Evolutionary conservation across 2,797 vertebrate species (phyloP).

Genomic region (Pagetopsis macropterus): DNA sequence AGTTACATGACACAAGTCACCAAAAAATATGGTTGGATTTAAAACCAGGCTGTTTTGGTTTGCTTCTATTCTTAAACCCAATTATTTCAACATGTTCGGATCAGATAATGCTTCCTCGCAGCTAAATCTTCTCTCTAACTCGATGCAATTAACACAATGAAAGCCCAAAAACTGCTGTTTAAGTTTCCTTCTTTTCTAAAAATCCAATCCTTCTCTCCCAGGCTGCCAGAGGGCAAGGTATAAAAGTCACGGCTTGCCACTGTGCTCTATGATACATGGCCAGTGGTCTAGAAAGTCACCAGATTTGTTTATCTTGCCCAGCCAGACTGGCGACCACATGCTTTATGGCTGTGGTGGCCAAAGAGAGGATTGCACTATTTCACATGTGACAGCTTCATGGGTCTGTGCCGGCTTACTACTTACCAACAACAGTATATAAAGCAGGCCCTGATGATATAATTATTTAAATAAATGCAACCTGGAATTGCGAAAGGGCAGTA

Average conservation of each 20-base stretch:
- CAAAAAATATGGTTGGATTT: background rate
- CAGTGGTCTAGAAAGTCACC: slow-evolving; percentile 45
- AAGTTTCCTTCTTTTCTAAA: background rate
- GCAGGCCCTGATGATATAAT: background rate
- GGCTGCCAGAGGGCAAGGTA: background rate
- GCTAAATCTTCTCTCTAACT: background rate
- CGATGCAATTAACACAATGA: background rate
- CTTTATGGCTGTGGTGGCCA: slow-evolving; percentile 34
- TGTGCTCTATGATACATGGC: slow-evolving; percentile 18
- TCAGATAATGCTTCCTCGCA: background rate
- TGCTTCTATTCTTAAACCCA: background rate
- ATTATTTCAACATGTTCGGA: background rate
- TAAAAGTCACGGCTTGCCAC: too few relatives aligned
- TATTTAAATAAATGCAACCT: background rate
- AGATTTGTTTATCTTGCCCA: slow-evolving; percentile 69
- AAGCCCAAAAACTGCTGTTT: background rate
- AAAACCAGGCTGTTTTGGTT: background rate
- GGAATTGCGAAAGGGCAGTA: too few relatives aligned
- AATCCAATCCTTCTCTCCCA: background rate
- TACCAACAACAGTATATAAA: background rate
- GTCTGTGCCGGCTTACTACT: slow-evolving; percentile 7
- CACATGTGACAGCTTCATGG: slow-evolving; percentile 55
- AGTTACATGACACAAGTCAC: background rate
- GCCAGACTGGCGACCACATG: slow-evolving; percentile 57
- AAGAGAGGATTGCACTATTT: slow-evolving; percentile 31